Evolutionary conservation across 2,888 invertebrate genomes (phyloP).

Genomic region (Cybosia mesomella): DNA sequence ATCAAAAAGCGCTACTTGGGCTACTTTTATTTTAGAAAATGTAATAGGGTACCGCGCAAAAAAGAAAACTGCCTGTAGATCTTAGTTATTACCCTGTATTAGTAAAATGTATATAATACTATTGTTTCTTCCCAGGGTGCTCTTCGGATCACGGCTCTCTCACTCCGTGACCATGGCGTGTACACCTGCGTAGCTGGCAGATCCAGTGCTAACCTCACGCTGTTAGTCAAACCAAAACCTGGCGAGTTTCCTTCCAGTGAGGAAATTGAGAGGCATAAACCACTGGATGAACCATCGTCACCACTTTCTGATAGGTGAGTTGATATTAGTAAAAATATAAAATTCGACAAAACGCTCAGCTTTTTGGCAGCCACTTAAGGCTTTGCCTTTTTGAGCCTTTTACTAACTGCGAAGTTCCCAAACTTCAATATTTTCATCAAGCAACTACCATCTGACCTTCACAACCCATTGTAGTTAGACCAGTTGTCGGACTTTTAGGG

Average conservation of each 20-base stretch:
- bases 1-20: no score
- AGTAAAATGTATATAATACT: background rate
- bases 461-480: no score
- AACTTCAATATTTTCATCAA: no score
- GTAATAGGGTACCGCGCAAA: no score
- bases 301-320: constrained; percentile 79
- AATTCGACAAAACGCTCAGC: no score
- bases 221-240: constrained; percentile 93
- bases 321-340: background rate
- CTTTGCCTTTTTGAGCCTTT: no score
- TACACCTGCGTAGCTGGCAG: constrained; percentile 95
- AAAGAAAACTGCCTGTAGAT: no score
- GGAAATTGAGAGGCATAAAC: constrained; percentile 89
- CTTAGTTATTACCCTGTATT: background rate
- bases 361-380: no score
- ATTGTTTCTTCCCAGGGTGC: constrained; percentile 87
- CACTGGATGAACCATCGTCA: constrained; percentile 80
- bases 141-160: constrained; percentile 93
- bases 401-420: no score
- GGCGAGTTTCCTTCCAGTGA: constrained; percentile 93
- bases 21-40: no score
- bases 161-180: constrained; percentile 93
- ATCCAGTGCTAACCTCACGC: constrained; percentile 92
- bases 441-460: no score
- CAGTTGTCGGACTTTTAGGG: no score